Evolutionary conservation across 2,113 vertebrate species (phyloP), one percentile per base, ranked within the genome.

Genomic region (Oncorhynchus masou): DNA sequence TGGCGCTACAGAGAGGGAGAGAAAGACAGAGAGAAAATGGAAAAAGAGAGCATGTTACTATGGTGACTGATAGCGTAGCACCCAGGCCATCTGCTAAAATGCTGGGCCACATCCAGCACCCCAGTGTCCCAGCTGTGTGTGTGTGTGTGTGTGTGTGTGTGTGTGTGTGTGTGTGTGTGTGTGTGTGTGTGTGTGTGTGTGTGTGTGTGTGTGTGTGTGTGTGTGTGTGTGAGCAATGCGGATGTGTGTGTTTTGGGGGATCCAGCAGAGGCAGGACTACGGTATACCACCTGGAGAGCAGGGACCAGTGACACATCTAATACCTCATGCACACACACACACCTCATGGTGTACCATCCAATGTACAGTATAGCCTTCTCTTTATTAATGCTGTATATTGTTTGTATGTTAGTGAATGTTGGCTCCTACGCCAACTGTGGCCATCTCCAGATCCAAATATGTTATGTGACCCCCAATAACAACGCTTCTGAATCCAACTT

Each of bases 51-150:
- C 93, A 96, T 94, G 95, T 97, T 96, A 96, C 96, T 96, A 97
- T 96, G 96, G 96, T 92, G 95, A 97, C 95, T 93, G 95, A 95
- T 95, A 95, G 94, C 95, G 94, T 95, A 96, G 95, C 94, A 95
- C 94, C 91, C 93, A 94, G 95, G 95, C 95, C 96, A 96, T 95
- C 96, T 96, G 97, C 96, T 96, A 94, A 96, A 96, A 96, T 95
- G 95, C 95, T 96, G 95, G 94, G 94, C 94, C 94, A 95, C 93
- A 95, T 96, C 95, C 93, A 95, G 91, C 89, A 91, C 89, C 90
- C 84, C 88, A 91, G 91, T 92, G 89, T 88, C 84, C 90, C 88
- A 91, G 90, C 89, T 82, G 89, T 79, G 82, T 79, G 78, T 82
- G 81, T 80, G 75, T 81, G 80, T 78, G 62, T 79, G 76, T 27